Evolutionary conservation across 2,888 invertebrate genomes (phyloP).

Genomic region (Agrotis puta): DNA sequence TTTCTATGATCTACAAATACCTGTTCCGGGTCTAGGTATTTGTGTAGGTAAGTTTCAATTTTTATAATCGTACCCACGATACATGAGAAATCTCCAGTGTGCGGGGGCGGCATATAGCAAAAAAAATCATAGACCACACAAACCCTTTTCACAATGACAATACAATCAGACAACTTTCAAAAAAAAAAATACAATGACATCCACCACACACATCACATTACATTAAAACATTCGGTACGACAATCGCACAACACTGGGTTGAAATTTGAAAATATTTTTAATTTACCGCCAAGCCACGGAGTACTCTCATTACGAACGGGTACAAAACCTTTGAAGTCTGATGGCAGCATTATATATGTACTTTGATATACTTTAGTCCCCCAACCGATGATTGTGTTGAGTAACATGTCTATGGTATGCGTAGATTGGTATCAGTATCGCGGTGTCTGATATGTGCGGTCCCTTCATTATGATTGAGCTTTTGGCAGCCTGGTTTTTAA

Average conservation of each 20-base stretch:
- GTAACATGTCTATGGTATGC: conserved; percentile 44
- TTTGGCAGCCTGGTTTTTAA: not conserved
- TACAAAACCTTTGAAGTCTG: conserved; percentile 78
- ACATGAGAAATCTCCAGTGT: no score
- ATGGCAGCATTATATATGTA: conserved; percentile 62
- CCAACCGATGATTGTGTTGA: conserved; percentile 60
- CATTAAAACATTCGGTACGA: conserved; percentile 54
- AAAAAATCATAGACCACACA: no score
- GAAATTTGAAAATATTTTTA: conserved; percentile 83
- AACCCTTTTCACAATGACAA: not conserved
- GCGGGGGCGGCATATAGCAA: no score
- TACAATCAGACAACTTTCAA: not conserved
- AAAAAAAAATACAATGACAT: not conserved
- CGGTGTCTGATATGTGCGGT: not conserved
- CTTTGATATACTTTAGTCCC: conserved; percentile 60
- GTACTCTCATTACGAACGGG: conserved; percentile 77
- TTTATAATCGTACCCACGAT: no score
- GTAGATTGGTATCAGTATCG: conserved; percentile 49
- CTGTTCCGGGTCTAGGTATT: no score
- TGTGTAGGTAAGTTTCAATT: no score
- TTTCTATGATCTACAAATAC: no score
- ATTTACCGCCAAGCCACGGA: conserved; percentile 72
- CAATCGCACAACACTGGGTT: conserved; percentile 63
- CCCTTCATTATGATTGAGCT: not conserved
- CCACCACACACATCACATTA: conserved; percentile 15